Evolutionary conservation across 2,888 invertebrate species (phyloP).

Genomic region (Metalampra italica): DNA sequence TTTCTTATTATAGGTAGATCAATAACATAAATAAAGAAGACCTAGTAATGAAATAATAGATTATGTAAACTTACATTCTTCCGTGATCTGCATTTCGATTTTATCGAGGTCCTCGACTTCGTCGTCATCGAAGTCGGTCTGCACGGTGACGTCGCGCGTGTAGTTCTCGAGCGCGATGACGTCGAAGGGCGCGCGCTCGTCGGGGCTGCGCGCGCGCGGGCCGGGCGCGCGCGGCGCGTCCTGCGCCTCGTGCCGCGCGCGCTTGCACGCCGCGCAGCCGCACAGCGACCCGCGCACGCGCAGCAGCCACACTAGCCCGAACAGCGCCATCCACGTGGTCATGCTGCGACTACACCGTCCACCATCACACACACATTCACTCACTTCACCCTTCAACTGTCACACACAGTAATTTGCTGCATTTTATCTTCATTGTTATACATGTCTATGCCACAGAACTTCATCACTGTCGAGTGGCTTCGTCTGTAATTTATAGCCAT

Average conservation of each 20-base stretch:
- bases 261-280: slow-evolving; percentile 84
- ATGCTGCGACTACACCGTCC: slow-evolving; percentile 63
- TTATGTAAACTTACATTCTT: slow-evolving; percentile 56
- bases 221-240: slow-evolving; percentile 45
- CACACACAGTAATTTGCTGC: slow-evolving; percentile 16
- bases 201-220: slow-evolving; percentile 45
- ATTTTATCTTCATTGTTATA: neutral
- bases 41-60: too few species aligned
- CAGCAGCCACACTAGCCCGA: slow-evolving; percentile 91
- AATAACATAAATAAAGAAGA: too few species aligned
- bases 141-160: slow-evolving; percentile 72
- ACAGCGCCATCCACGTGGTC: slow-evolving; percentile 87
- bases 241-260: slow-evolving; percentile 57
- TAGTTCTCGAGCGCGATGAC: slow-evolving; percentile 67
- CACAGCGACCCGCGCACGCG: slow-evolving; percentile 89
- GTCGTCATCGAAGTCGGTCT: slow-evolving; percentile 73
- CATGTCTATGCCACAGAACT: neutral
- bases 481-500: neutral
- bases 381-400: slow-evolving; percentile 11
- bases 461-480: neutral
- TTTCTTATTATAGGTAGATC: too few species aligned
- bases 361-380: slow-evolving; percentile 44
- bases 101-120: slow-evolving; percentile 65
- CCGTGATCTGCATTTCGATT: slow-evolving; percentile 67
- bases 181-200: slow-evolving; percentile 61